Percentiles rank a stretch among this genome's conserved stretches.
Conservation (phyloP, 1,140 invertebrate genomes). For the Diploscapter pachys region DNA sequence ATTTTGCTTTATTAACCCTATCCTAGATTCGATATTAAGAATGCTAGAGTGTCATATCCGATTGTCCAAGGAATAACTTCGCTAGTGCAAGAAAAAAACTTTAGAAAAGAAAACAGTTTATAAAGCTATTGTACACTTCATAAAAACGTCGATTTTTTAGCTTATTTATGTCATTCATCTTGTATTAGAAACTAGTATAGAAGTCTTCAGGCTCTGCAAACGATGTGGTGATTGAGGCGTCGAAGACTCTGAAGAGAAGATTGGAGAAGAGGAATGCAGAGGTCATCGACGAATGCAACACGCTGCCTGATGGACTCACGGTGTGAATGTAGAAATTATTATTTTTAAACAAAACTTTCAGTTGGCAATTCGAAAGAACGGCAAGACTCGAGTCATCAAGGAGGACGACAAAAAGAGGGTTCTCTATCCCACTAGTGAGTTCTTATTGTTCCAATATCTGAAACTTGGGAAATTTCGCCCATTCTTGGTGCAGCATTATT, state of each 20-base stretch:
- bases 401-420: slow-evolving; percentile 26
- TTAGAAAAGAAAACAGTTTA: slow-evolving; percentile 3
- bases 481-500: too few relatives aligned
- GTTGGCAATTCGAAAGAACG: slow-evolving; percentile 31
- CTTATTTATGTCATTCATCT: too few relatives aligned
- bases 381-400: slow-evolving; percentile 31
- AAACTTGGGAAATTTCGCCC: not conserved
- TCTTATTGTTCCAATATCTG: not conserved
- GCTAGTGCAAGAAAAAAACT: too few relatives aligned
- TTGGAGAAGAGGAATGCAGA: slow-evolving; percentile 10
- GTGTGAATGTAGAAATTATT: not conserved
- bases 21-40: too few relatives aligned
- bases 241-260: too few relatives aligned
- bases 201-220: slow-evolving; percentile 28
- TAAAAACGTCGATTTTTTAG: too few relatives aligned
- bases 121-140: not conserved
- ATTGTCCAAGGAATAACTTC: too few relatives aligned
- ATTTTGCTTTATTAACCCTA: too few relatives aligned
- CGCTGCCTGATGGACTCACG: slow-evolving; percentile 37
- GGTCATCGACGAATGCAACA: slow-evolving; percentile 28
- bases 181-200: too few relatives aligned
- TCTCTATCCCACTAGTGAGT: slow-evolving; percentile 32
- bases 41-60: too few relatives aligned
- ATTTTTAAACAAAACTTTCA: slow-evolving; percentile 10
- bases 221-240: slow-evolving; percentile 19